Percentiles rank a stretch among this genome's conserved stretches.
phyloP scores from a whole-genome alignment of 2,888 invertebrate genomes.

The Parnassius glacialis region DNA sequence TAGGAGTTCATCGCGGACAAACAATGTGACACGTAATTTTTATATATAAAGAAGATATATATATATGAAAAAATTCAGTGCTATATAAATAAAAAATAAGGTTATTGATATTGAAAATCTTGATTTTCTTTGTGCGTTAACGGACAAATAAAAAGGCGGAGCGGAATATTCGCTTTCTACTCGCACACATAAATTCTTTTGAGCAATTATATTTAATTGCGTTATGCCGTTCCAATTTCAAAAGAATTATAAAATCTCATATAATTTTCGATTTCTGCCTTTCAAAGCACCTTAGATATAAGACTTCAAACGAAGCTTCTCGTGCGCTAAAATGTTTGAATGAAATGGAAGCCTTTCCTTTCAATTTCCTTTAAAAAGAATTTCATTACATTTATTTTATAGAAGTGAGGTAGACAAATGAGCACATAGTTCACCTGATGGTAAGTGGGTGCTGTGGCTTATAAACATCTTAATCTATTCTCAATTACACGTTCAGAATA shows the following conservation, averaged over 20 bases:
- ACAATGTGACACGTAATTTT: no score
- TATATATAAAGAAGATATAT: no score
- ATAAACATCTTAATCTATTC: no score
- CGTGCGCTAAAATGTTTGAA: no score
- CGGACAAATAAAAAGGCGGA: background rate
- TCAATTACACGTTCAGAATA: no score
- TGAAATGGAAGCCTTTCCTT: no score
- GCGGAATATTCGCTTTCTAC: background rate
- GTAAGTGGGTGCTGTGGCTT: background rate
- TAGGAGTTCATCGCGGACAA: no score
- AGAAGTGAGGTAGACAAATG: background rate
- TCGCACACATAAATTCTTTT: background rate
- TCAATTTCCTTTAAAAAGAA: no score
- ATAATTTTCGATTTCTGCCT: background rate
- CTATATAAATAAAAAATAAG: background rate
- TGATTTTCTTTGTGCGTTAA: background rate
- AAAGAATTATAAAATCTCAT: constrained; percentile 3
- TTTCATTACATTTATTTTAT: background rate
- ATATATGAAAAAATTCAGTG: no score
- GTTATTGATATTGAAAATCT: background rate
- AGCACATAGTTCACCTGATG: background rate
- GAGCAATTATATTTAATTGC: constrained; percentile 11
- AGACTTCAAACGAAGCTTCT: no score
- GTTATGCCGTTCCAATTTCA: constrained; percentile 3
- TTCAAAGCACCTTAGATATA: background rate